These are phyloP conservation scores for Hydrozoanthus gracilis DNA, from an alignment of 92 coral and sea anemone genomes.

Conservation along the genomic window DNA sequence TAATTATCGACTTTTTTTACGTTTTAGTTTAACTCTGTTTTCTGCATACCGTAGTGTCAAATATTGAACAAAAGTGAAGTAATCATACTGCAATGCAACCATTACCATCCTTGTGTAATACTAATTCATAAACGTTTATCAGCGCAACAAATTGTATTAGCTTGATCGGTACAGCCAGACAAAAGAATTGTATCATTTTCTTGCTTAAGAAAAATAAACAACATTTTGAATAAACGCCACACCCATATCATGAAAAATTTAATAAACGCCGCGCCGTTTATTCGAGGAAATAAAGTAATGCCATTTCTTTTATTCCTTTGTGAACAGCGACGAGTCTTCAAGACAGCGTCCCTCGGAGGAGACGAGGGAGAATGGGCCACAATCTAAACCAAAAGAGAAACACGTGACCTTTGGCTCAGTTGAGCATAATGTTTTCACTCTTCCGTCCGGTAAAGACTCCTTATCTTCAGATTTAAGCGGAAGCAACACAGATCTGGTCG, in stretches of 20 bases:
- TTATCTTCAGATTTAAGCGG: conserved; percentile 52
- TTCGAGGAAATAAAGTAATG: not conserved
- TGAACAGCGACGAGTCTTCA: conserved; percentile 5
- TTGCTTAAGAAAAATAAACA: not conserved
- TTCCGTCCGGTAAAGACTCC: conserved; percentile 33
- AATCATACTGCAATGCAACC: no score
- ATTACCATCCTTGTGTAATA: no score
- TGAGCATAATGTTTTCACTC: conserved; percentile 43
- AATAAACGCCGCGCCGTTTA: no score
- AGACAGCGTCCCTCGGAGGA: conserved; percentile 42
- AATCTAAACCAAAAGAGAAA: conserved; percentile 66
- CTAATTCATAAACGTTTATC: no score
- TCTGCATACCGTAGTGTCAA: no score
- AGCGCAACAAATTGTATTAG: no score
- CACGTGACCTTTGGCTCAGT: conserved; percentile 83
- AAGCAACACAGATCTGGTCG: conserved; percentile 77
- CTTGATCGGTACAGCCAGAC: no score
- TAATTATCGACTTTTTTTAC: no score
- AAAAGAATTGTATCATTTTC: no score
- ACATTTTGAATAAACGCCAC: not conserved
- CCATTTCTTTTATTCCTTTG: not conserved
- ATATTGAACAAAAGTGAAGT: no score
- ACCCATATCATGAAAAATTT: no score
- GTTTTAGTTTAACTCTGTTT: no score
- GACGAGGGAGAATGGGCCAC: conserved; percentile 26